Base-by-base conservation (phyloP, 2,888 invertebrate species). In the Scrobipalpa atriplicella region DNA sequence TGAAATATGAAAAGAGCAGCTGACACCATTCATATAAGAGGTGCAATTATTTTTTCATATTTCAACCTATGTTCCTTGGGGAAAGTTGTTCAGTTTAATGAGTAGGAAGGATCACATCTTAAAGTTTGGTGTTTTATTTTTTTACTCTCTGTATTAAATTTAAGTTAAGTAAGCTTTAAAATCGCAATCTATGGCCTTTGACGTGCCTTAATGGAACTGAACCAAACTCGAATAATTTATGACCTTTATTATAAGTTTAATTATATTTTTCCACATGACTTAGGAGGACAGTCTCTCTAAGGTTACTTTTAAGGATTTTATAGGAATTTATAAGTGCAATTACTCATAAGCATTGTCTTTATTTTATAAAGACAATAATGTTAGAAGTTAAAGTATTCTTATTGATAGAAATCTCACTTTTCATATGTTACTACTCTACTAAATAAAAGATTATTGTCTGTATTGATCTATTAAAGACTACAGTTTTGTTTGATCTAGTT, bases 151-250 rank as follows among this genome's bases (percentile, higher is more conserved):
- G 8, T 38, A 38, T 38, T n/a, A n/a, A n/a, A 69, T 65, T 29
- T 70, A 70, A 67, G 66, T 70, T 65, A 64, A 63, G 43, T 86
- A 85, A 90, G 92, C 91, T 92, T 91, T 92, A 92, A 58, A 89
- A 66, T 76, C 70, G 81, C 80, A 87, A 87, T 82, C 73, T 82
- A 86, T 71, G 89, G 90, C 90, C 89, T 89, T 82, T 72, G 66
- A 78, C 73, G 91, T 92, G 92, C 92, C 91, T 90, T 90, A 87
- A 81, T 72, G 85, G 79, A 90, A 90, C 90, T 75, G 86, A 89
- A 92, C 92, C 92, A 92, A 92, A 92, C 90, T 87, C 72, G 79
- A 86, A 82, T 86, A 78, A 75, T 74, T 83, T 83, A 76, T 75
- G 69, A 68, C 66, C 60, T 64, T 68, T 67, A 68, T 18, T 36